Base-by-base conservation (phyloP, 2,797 vertebrate genomes). In the Microchirus variegatus region DNA sequence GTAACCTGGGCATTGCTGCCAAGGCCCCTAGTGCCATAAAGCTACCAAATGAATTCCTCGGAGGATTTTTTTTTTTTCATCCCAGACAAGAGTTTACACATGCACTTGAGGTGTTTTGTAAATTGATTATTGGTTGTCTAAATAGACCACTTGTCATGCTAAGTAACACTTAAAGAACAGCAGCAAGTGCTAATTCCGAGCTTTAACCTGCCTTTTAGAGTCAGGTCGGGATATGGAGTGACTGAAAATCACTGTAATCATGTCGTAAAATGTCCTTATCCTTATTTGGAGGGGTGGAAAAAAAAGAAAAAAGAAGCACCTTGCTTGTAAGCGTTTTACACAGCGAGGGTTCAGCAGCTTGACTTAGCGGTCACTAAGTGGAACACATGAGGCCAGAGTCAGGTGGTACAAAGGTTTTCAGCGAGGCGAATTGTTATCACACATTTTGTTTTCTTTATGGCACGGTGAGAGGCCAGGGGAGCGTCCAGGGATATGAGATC, bases 81-180 rank as follows among this genome's bases (percentile, higher is more conserved):
- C 35, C 40, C 54, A 56, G 67, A 78, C 47, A 62, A 14, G 15
- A 55, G 69, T 65, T 77, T 49, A 70, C 43, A 65, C 63, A 81
- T 14, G 14, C 65, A 53, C 46, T 69, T 59, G 10, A 70, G 56
- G 64, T 78, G 67, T 74, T 84, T 67, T 80, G 45, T 77, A 54
- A 73, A 74, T 75, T 57, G 70, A 76, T 63, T 55, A 41, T 42
- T 51, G 59, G 63, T 63, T 53, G 52, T 73, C 64, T 68, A 77
- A 86, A 78, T 53, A 79, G 47, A 70, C 70, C 51, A 65, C 70
- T 70, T 70, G 59, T 82, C 66, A 59, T 56, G 45, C 55, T 69
- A 52, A 75, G 77, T 59, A 70, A 67, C 70, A 50, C 69, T 68
- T 74, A 62, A 73, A 80, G 13, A 8, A 49, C 57, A 48, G 43